Conservation (phyloP, 2,888 invertebrate genomes). For the Sicus ferrugineus region DNA sequence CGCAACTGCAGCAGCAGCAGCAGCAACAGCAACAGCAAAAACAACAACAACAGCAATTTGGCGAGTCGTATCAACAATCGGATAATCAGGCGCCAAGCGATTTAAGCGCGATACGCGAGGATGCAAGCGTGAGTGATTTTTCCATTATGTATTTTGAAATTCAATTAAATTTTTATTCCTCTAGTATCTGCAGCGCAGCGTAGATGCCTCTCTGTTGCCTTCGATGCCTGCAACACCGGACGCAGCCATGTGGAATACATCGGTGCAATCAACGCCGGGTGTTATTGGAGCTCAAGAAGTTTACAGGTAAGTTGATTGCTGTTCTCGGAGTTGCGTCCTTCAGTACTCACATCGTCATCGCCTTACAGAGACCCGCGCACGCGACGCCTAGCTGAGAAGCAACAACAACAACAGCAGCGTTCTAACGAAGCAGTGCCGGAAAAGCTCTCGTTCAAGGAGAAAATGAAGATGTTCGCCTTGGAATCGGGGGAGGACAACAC, state of each 20-base stretch:
- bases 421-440: conserved; percentile 74
- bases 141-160: not conserved
- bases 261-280: conserved; percentile 80
- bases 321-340: not conserved
- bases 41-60: conserved; percentile 32
- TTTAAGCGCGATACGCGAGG: conserved; percentile 72
- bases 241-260: conserved; percentile 63
- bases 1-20: conserved; percentile 26
- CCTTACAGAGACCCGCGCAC: conserved; percentile 83
- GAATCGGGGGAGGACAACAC: conserved; percentile 93
- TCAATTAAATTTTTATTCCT: conserved; percentile 13
- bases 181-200: conserved; percentile 65
- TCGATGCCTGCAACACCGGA: conserved; percentile 75
- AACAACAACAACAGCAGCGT: conserved; percentile 70
- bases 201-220: conserved; percentile 82
- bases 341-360: not conserved
- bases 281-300: conserved; percentile 99
- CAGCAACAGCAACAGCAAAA: conserved; percentile 35
- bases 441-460: conserved; percentile 95
- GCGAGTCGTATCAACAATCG: no score
- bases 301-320: conserved; percentile 74
- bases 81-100: conserved; percentile 49
- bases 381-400: conserved; percentile 86
- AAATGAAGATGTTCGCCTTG: conserved; percentile 99
- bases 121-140: conserved; percentile 77